Conservation (phyloP, 2,113 vertebrate species). For the Myotis yumanensis region DNA sequence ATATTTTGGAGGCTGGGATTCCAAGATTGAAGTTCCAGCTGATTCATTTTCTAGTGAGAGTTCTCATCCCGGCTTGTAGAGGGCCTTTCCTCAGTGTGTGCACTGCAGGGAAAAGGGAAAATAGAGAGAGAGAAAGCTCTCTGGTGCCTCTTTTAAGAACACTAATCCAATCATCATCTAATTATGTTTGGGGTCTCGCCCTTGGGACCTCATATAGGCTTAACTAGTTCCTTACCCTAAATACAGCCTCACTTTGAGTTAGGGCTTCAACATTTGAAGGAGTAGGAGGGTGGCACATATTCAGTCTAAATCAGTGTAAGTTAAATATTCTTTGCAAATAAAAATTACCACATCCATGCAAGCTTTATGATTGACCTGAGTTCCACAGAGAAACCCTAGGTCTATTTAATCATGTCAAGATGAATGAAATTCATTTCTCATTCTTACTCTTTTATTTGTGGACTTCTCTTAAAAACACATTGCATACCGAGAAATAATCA, state of each 20-base stretch:
- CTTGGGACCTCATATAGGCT: background rate
- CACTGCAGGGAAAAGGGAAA: too few species aligned
- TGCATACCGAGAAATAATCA: background rate
- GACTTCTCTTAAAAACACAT: background rate
- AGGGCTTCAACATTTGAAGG: background rate
- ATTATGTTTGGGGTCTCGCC: background rate
- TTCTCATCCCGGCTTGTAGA: background rate
- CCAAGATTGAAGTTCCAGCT: background rate
- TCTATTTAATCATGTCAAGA: background rate
- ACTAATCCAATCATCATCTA: background rate
- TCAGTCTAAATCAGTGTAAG: background rate
- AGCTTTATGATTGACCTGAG: background rate
- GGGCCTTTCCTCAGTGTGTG: background rate
- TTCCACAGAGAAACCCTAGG: background rate
- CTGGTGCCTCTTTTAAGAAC: background rate
- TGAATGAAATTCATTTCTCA: background rate
- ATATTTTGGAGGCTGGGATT: background rate
- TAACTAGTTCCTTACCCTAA: background rate
- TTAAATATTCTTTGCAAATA: background rate
- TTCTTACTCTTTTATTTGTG: background rate
- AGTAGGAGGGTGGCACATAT: background rate
- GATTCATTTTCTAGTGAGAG: background rate
- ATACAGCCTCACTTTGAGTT: background rate
- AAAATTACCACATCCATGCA: background rate
- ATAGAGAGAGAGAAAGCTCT: background rate